Conservation (phyloP, 1,140 invertebrate species). For the Heterodera carotae region DNA sequence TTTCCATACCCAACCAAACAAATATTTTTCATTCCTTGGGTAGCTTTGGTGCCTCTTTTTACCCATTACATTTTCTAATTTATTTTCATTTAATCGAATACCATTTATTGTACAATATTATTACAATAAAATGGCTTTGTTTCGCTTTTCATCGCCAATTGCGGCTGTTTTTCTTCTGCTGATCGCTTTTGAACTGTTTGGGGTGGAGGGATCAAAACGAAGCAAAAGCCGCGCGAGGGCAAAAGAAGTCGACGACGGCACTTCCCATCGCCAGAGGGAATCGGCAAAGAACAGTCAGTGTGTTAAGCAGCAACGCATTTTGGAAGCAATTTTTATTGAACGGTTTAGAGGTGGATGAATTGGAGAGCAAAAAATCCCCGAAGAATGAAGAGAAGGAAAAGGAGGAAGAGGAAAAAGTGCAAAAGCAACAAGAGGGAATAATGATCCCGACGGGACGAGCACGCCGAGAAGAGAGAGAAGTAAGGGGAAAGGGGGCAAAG, state of each 20-base stretch:
- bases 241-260: not conserved
- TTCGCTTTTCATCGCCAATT: not conserved
- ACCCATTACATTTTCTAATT: too few relatives aligned
- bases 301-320: not conserved
- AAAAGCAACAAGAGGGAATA: not conserved
- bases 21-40: too few relatives aligned
- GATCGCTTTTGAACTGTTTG: not conserved
- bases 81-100: too few relatives aligned
- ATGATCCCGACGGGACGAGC: not conserved
- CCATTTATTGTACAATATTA: not conserved
- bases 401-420: not conserved
- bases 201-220: not conserved
- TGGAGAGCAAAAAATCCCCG: conserved; percentile 15
- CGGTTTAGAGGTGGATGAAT: conserved; percentile 16
- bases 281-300: conserved; percentile 8
- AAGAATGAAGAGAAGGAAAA: conserved; percentile 23
- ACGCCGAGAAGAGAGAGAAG: conserved; percentile 9
- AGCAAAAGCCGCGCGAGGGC: not conserved
- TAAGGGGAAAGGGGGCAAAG: not conserved
- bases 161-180: not conserved
- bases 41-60: too few relatives aligned
- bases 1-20: too few relatives aligned
- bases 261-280: not conserved
- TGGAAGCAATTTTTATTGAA: not conserved
- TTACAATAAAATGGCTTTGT: not conserved